Base-by-base conservation (phyloP, 2,888 invertebrate genomes). In the Hybos culiciformis region DNA sequence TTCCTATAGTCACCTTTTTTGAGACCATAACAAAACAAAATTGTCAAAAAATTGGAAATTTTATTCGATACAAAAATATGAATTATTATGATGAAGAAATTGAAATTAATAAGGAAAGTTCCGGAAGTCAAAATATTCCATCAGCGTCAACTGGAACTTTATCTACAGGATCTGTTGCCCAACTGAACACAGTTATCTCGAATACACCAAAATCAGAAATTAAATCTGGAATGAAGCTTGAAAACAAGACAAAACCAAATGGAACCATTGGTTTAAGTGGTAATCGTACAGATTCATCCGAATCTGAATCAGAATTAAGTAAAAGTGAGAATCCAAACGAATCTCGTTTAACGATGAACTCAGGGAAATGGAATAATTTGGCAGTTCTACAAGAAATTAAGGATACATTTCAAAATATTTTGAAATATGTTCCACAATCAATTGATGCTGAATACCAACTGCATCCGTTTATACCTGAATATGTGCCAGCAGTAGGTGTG, bases 401-500 rank as follows among this genome's bases (percentile, higher is more conserved):
- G 59, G 92, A 94, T 55, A 69, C 96, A 6, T 94, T 97, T 66
- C 85, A 88, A 56, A 91, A 87, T 56, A 94, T 97, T 48, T 79
- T 82, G 55, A 92, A 92, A 58, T 96, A 94, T 62, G 86, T 88
- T 2, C 93, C 96, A 0, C 92, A 93, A 66, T 81, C 80, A 55
- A 82, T 92, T 42, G 90, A 91, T 52, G 73, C 93, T 34, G 90
- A 90, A 41, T 83, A 85, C 62, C 86, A 86, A 58, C 71, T 97
- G 58, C 83, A 86, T 56, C 93, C 96, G 1, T 97, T 97, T 62
- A 79, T 96, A 42, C 93, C 96, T 0, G 97, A 98, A 58, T 97
- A 83, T 68, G 85, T 97, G 53, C 97, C 98, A 8, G 91, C 94
- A 1, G 94, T 98, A 37, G 98, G 98, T 1, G n/a, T n/a, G n/a